Conservation (phyloP, 1,140 invertebrate species). For the Aricia agestis region DNA sequence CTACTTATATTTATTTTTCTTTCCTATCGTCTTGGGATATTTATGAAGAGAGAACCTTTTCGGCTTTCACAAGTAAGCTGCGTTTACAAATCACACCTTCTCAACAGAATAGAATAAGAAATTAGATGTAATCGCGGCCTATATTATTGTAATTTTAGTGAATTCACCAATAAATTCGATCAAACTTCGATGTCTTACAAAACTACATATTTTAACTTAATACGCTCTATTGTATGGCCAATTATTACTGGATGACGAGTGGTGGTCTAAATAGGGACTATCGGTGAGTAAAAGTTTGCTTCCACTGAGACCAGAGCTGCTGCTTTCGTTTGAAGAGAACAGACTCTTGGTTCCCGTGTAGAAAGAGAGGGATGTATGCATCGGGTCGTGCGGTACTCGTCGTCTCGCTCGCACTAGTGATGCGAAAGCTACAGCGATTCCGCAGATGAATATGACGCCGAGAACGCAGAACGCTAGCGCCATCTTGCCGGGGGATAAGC, state of each 20-base stretch:
- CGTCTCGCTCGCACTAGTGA: conserved; percentile 79
- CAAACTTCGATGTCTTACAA: not conserved
- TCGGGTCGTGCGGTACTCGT: conserved; percentile 56
- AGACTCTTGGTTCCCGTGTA: conserved; percentile 74
- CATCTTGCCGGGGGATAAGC: conserved; percentile 83
- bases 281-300: conserved; percentile 72
- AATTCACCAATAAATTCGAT: too few species aligned
- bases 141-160: too few species aligned
- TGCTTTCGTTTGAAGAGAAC: conserved; percentile 72
- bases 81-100: too few species aligned
- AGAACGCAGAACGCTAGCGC: conserved; percentile 82
- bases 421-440: conserved; percentile 80
- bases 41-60: too few species aligned
- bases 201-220: conserved; percentile 33
- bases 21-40: too few species aligned
- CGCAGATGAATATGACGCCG: conserved; percentile 81
- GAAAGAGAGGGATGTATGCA: conserved; percentile 72
- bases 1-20: too few species aligned
- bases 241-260: conserved; percentile 73
- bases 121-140: too few species aligned
- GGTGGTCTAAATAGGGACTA: conserved; percentile 74
- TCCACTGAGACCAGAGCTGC: conserved; percentile 73
- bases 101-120: too few species aligned
- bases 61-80: too few species aligned
- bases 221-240: conserved; percentile 74